Evolutionary conservation across 35 echinoderm and acorn worm genomes (phyloP).

Genomic region (Lytechinus pictus): DNA sequence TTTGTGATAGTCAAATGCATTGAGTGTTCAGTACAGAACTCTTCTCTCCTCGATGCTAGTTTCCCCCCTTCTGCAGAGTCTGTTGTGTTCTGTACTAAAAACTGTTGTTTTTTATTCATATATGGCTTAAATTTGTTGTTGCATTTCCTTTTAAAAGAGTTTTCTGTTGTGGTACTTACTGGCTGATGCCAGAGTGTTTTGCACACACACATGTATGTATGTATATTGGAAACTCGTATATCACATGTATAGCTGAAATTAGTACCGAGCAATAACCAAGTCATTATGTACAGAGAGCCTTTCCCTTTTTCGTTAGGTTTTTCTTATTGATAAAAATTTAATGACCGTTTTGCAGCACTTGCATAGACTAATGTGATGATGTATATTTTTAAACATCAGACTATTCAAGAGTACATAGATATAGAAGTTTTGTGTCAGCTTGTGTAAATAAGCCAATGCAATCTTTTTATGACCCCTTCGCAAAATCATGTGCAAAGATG

Average conservation of each 20-base stretch:
- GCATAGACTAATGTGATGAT: background rate
- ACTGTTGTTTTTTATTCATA: too few species aligned
- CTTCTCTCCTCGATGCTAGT: too few species aligned
- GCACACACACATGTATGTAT: background rate
- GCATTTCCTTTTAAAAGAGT: background rate
- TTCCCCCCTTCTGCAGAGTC: too few species aligned
- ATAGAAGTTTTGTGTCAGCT: background rate
- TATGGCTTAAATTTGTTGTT: background rate
- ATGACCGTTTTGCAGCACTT: background rate
- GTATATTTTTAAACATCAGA: too few species aligned
- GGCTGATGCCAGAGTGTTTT: background rate
- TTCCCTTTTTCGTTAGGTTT: background rate
- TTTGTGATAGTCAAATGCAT: background rate
- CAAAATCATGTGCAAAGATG: too few species aligned
- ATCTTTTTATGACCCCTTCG: background rate
- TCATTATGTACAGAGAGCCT: background rate
- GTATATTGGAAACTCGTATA: background rate
- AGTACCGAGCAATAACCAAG: background rate
- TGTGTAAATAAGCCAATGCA: background rate
- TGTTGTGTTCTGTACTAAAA: too few species aligned
- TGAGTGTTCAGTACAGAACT: background rate
- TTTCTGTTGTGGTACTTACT: background rate
- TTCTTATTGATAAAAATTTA: background rate
- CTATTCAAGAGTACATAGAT: too few species aligned
- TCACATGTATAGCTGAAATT: background rate